These are phyloP conservation scores for Pardalotus punctatus DNA, from an alignment of 2,113 vertebrate genomes.

Conservation along the genomic window DNA sequence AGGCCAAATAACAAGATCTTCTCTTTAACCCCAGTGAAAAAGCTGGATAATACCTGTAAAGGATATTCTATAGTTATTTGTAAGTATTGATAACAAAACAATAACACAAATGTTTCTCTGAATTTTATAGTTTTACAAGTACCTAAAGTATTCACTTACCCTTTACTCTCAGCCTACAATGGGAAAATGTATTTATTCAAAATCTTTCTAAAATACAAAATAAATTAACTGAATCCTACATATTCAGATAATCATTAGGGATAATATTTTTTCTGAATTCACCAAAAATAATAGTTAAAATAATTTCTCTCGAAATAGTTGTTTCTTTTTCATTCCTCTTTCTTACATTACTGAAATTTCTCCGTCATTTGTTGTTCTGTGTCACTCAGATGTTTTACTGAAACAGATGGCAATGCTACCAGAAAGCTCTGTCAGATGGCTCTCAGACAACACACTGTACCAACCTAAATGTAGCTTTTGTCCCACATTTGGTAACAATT, in stretches of 20 bases:
- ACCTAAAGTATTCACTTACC: not conserved
- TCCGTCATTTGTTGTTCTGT: not conserved
- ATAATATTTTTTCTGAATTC: not conserved
- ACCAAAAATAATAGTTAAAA: not conserved
- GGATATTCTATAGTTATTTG: not conserved
- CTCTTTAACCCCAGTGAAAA: not conserved
- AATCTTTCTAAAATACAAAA: not conserved
- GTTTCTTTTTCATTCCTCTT: not conserved
- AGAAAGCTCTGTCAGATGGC: not conserved
- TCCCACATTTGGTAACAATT: not conserved
- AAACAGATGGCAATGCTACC: not conserved
- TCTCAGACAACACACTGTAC: not conserved
- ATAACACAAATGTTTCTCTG: not conserved
- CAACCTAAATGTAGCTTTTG: not conserved
- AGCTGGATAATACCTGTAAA: not conserved
- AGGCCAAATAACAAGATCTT: not conserved
- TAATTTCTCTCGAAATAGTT: not conserved
- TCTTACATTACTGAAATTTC: not conserved
- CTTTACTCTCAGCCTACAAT: not conserved
- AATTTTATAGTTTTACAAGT: not conserved
- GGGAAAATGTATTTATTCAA: not conserved
- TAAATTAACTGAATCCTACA: not conserved
- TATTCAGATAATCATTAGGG: not conserved
- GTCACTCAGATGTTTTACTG: not conserved
- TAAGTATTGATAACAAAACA: not conserved